A percentile compares a stretch with the other conserved stretches of the same genome.
phyloP scores from a whole-genome alignment of 2,113 vertebrate species.

The Perognathus longimembris region DNA sequence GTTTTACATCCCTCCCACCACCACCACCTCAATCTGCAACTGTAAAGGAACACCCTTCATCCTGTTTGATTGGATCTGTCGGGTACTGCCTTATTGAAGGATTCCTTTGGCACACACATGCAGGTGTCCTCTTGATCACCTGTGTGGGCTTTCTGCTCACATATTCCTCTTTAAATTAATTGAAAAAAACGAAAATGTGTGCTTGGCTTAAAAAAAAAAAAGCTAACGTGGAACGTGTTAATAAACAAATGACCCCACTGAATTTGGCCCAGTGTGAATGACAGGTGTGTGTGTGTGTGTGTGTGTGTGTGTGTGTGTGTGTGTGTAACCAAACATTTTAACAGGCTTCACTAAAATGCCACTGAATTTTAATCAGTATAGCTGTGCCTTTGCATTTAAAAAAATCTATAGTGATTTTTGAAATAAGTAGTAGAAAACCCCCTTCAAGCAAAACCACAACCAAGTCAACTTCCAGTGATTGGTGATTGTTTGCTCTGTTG shows the following conservation, averaged over 20 bases:
- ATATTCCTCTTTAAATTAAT: background rate
- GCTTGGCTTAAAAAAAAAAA: background rate
- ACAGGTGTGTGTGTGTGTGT: background rate
- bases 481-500: background rate
- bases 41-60: background rate
- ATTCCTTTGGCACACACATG: background rate
- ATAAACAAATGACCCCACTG: conserved; percentile 28
- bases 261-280: background rate
- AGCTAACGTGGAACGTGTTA: background rate
- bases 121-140: background rate
- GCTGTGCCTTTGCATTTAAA: background rate
- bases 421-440: conserved; percentile 55
- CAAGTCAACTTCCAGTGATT: background rate
- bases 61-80: background rate
- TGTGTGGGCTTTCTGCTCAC: background rate
- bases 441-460: conserved; percentile 38
- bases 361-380: conserved; percentile 3
- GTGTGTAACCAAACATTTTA: background rate
- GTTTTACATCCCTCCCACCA: background rate
- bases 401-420: conserved; percentile 16
- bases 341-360: background rate
- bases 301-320: background rate
- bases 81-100: background rate
- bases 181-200: conserved; percentile 11
- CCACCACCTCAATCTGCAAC: background rate